Base-by-base conservation (phyloP, 2,888 invertebrate genomes). In the Chirona hameri region DNA sequence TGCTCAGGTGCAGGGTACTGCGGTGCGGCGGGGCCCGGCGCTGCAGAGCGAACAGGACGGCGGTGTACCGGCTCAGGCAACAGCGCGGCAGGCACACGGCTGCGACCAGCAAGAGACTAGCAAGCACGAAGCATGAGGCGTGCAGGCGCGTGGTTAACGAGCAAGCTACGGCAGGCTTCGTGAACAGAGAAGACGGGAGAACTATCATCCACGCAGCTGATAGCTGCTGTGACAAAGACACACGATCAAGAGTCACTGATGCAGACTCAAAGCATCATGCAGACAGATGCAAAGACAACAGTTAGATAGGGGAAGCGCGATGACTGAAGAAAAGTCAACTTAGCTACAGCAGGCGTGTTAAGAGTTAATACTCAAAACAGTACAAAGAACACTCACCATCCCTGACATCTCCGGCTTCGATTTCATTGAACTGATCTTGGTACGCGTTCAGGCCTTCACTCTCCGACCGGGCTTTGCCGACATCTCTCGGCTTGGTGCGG, bases 341-440 rank as follows among this genome's bases (percentile, higher is more conserved):
- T 39, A 39, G 39, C 39, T 39, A 39, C 39, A 39, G 39, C 39
- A 39, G 39, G 39, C 39, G 39, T 39, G 39, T 39, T 39, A 39
- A 39, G 39, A 39, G 39, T 39, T 39, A 39, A 39, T 39, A 39
- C 2, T 39, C 39, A 39, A 39, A 39, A 39, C 7, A 39, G 39
- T 39, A 39, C 39, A 2, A 7, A 7, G 39, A 39, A 39, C 39
- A 39, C 90, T 90, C 90, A 96, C 96, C 96, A 89, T 96, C 96
- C 88, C 95, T 91, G 85, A 97, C 91, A 89, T 97, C 96, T 15
- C 96, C 96, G 55, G 97, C 97, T 90, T 97, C 96, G 85, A 98
- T 96, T 90, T 97, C 97, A 72, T 93, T 94, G 82, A 95, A 91
- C 79, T 95, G 96, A 88, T 92, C 93, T 84, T 93, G 93, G 88